Evolutionary conservation across 2,888 invertebrate species (phyloP).

Genomic region (Caradrina clavipalpis): DNA sequence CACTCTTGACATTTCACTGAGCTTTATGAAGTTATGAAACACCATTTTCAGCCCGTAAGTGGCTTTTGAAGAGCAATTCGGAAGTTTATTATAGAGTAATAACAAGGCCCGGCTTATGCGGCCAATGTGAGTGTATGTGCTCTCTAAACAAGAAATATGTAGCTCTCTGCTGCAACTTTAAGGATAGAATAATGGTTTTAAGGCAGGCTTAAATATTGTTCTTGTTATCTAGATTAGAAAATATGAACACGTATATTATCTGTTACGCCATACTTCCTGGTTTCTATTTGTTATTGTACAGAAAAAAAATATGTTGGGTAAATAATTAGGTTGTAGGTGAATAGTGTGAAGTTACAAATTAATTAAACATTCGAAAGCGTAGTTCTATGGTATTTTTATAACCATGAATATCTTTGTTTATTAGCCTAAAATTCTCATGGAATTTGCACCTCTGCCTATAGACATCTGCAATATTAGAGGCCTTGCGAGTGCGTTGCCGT

Average conservation of each 20-base stretch:
- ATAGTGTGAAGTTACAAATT: no score
- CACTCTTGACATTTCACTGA: constrained; percentile 46
- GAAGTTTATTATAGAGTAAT: constrained; percentile 57
- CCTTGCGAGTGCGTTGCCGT: no score
- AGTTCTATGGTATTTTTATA: no score
- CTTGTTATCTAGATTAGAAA: not conserved
- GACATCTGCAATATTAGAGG: no score
- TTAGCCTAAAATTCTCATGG: not conserved
- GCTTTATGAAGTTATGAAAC: constrained; percentile 57
- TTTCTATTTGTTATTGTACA: not conserved
- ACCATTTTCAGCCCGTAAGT: constrained; percentile 58
- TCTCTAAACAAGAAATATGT: constrained; percentile 21
- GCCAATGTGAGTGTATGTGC: constrained; percentile 39
- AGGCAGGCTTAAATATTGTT: constrained; percentile 8
- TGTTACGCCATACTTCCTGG: not conserved
- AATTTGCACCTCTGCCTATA: no score
- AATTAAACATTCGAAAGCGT: no score
- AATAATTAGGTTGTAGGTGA: no score
- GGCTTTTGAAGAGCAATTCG: constrained; percentile 56
- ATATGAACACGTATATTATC: not conserved
- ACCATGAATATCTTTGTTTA: not conserved
- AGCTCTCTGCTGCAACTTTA: not conserved
- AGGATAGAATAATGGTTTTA: not conserved
- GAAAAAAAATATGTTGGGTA: no score
- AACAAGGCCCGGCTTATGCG: constrained; percentile 40